These are phyloP conservation scores for Ophion ventricosus DNA, from an alignment of 2,888 invertebrate genomes.

Conservation along the genomic window DNA sequence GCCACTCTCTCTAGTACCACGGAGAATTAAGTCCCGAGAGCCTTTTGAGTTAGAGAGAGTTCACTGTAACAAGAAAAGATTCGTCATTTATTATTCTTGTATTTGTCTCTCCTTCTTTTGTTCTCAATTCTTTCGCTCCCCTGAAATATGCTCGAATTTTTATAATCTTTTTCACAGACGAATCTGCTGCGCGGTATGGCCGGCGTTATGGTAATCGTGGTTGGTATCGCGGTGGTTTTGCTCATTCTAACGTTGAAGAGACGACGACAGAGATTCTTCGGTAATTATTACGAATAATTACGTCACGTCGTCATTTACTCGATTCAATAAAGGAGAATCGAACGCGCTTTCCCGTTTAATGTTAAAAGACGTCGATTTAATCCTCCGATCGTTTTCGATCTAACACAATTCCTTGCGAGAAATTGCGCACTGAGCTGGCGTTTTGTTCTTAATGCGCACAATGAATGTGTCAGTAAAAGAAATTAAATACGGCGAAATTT, in stretches of 20 bases:
- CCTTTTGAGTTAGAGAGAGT: no score
- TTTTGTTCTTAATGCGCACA: not conserved
- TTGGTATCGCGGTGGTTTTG: slow-evolving; percentile 76
- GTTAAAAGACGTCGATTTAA: not conserved
- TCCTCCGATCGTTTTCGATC: not conserved
- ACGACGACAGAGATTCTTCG: slow-evolving; percentile 76
- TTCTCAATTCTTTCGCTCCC: not conserved
- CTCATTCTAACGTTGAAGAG: slow-evolving; percentile 75
- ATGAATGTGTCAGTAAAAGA: not conserved
- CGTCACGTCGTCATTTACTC: not conserved
- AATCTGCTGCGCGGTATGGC: slow-evolving; percentile 79
- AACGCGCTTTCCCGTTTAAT: not conserved
- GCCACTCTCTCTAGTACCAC: no score
- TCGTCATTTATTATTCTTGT: not conserved
- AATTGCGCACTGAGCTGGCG: not conserved
- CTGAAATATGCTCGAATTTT: not conserved
- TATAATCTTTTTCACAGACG: slow-evolving; percentile 71
- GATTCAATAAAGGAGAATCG: not conserved
- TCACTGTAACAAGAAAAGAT: not conserved
- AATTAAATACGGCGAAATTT: not conserved
- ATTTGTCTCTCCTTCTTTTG: not conserved
- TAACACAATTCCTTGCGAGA: not conserved
- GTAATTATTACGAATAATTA: slow-evolving; percentile 68
- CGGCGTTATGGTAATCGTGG: slow-evolving; percentile 77
- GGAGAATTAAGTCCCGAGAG: no score